Conservation (phyloP, 2,888 invertebrate genomes). For the Sphaerophoria taeniata region DNA sequence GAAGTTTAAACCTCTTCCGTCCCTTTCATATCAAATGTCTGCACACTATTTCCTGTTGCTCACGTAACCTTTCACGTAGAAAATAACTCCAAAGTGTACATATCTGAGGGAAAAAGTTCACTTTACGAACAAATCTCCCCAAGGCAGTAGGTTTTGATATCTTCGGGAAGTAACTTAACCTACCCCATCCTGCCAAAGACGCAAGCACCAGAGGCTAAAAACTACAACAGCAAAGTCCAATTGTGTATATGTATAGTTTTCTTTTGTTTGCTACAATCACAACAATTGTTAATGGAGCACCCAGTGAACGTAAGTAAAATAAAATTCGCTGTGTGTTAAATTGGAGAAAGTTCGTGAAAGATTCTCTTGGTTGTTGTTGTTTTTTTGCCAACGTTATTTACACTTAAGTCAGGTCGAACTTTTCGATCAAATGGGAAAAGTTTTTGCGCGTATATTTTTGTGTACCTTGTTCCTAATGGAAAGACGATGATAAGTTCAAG, state of each 20-base stretch:
- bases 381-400: conserved; percentile 60
- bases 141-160: conserved; percentile 37
- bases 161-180: conserved; percentile 49
- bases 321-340: not conserved
- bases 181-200: not conserved
- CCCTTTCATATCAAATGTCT: not conserved
- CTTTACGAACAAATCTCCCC: conserved; percentile 44
- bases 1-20: not conserved
- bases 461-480: conserved; percentile 8
- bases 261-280: conserved; percentile 54
- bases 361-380: not conserved
- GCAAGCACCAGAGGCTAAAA: not conserved
- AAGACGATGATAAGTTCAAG: conserved; percentile 9
- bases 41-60: conserved; percentile 62
- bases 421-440: conserved; percentile 73
- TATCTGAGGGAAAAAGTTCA: conserved; percentile 37
- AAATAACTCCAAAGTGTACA: conserved; percentile 54
- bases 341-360: conserved; percentile 22
- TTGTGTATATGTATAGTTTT: not conserved
- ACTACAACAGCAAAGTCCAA: not conserved
- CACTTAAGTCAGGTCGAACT: conserved; percentile 65
- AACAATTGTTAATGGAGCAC: conserved; percentile 5
- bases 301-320: not conserved
- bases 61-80: conserved; percentile 63
- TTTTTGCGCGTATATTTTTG: conserved; percentile 47